Conservation (phyloP, 2,113 vertebrate genomes). For the Cryptotis parvus region DNA sequence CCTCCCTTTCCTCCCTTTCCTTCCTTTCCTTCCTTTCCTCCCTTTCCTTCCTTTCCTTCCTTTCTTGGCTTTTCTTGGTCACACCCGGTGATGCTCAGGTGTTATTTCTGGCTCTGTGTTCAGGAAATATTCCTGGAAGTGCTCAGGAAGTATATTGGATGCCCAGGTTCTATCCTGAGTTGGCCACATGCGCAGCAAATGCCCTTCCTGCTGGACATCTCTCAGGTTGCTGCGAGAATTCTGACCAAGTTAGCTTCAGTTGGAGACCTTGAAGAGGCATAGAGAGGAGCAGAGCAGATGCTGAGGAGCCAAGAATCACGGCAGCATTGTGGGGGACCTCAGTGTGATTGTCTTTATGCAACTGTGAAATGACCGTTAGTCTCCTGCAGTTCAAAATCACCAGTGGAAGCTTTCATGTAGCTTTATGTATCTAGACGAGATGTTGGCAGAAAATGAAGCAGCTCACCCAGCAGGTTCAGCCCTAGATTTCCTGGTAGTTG, state of each 20-base stretch:
- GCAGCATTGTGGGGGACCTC: not conserved
- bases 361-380: not conserved
- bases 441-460: constrained; percentile 3
- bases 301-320: not conserved
- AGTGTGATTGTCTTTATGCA: not conserved
- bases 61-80: no score
- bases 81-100: no score
- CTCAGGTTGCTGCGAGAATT: no score
- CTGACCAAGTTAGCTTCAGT: not conserved
- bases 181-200: no score
- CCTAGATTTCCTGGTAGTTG: not conserved
- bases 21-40: no score
- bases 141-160: no score
- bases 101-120: no score
- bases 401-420: not conserved
- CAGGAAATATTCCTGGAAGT: no score
- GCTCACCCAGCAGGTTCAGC: not conserved
- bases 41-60: no score
- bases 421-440: not conserved
- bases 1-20: no score
- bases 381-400: not conserved
- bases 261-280: not conserved
- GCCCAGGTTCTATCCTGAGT: no score
- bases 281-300: not conserved
- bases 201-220: no score